Evolutionary conservation across 2,113 vertebrate species (phyloP).

Genomic region (Arenaria interpres): DNA sequence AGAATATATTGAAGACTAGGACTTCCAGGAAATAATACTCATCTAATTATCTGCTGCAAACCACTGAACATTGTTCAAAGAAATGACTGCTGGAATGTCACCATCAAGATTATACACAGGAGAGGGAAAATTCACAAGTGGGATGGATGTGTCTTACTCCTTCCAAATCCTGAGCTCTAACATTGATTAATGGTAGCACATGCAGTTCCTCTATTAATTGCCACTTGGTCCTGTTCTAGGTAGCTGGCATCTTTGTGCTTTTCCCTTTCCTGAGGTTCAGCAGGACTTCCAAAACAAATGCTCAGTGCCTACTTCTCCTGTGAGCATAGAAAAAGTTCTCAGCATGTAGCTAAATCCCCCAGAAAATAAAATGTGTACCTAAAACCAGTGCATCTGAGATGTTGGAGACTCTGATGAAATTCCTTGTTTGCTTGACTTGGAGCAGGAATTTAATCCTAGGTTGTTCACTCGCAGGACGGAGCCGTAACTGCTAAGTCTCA

Average conservation of each 20-base stretch:
- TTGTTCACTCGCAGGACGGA: background rate
- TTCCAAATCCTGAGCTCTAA: background rate
- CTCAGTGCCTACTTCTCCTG: background rate
- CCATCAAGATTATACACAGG: background rate
- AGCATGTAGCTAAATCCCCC: background rate
- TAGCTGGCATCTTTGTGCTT: background rate
- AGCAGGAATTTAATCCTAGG: background rate
- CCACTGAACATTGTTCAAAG: background rate
- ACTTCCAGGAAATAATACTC: slow-evolving; percentile 38
- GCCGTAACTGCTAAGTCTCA: background rate
- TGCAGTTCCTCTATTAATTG: background rate
- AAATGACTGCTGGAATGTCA: background rate
- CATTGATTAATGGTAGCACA: background rate
- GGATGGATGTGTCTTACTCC: background rate
- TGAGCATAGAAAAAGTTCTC: background rate
- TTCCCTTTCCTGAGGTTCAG: background rate
- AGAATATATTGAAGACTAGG: background rate
- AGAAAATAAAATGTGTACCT: background rate
- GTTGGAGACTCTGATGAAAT: background rate
- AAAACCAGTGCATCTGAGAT: background rate
- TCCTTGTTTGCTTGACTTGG: background rate
- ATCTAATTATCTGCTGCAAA: slow-evolving; percentile 16
- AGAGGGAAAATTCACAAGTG: background rate
- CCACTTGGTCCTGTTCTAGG: background rate
- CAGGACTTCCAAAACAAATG: background rate